phyloP scores from a whole-genome alignment of 1,140 invertebrate species.

The Cyclina sinensis region DNA sequence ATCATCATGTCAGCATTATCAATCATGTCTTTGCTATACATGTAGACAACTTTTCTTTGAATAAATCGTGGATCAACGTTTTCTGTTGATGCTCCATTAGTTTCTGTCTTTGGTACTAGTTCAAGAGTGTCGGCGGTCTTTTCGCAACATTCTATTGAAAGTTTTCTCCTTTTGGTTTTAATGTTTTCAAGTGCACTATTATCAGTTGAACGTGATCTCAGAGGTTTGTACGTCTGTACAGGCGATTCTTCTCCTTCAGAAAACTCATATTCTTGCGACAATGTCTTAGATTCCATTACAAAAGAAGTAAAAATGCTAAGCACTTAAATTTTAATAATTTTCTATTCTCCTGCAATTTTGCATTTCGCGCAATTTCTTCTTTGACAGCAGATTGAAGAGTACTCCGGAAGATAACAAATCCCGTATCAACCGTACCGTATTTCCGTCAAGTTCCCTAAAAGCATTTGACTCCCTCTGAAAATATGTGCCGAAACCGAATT shows the following conservation, averaged over 20 bases:
- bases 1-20: constrained; percentile 74
- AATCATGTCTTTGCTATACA: constrained; percentile 74
- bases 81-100: neutral
- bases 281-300: constrained; percentile 17
- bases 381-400: neutral
- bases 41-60: constrained; percentile 71
- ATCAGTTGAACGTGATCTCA: neutral
- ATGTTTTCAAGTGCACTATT: neutral
- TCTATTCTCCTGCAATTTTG: neutral
- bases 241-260: constrained; percentile 50
- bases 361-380: neutral
- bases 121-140: too few species aligned
- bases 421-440: neutral
- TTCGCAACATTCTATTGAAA: neutral
- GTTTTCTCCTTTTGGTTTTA: neutral
- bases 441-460: too few species aligned
- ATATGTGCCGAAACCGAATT: too few species aligned
- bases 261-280: constrained; percentile 59
- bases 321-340: neutral
- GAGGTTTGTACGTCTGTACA: constrained; percentile 21
- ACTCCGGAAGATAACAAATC: neutral
- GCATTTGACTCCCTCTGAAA: too few species aligned
- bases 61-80: neutral
- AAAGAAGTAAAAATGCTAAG: neutral
- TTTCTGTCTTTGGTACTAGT: neutral